Conservation (phyloP, 2,797 vertebrate species). For the Myotis vivesi region DNA sequence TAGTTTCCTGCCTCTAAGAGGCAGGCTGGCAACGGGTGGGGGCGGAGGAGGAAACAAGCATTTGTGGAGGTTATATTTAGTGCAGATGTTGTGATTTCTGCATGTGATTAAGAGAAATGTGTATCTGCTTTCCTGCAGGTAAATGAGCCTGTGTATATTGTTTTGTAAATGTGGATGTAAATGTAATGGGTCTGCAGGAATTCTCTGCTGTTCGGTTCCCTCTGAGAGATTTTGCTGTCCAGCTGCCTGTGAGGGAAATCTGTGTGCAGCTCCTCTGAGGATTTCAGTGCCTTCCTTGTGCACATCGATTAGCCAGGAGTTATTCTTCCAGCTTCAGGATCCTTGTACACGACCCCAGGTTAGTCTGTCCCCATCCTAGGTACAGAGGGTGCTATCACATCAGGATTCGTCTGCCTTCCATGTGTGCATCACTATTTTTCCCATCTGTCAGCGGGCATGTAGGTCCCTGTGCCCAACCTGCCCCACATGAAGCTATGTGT, state of each 20-base stretch:
- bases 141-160: neutral
- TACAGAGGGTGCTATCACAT: neutral
- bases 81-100: neutral
- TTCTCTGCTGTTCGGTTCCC: neutral
- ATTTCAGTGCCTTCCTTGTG: neutral
- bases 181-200: neutral
- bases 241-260: neutral
- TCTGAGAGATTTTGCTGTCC: neutral
- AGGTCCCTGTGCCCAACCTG: neutral
- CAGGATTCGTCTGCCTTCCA: neutral
- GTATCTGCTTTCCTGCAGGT: neutral
- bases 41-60: neutral
- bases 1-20: conserved; percentile 22
- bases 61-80: conserved; percentile 17
- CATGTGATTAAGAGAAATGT: neutral
- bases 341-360: neutral
- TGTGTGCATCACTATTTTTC: neutral
- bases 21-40: neutral
- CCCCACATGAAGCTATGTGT: conserved; percentile 10
- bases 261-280: neutral
- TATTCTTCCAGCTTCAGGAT: neutral
- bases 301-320: neutral
- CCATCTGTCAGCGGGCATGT: neutral
- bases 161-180: neutral
- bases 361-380: neutral